phyloP scores from a whole-genome alignment of 2,113 vertebrate species.

The Crotalus viridis region DNA sequence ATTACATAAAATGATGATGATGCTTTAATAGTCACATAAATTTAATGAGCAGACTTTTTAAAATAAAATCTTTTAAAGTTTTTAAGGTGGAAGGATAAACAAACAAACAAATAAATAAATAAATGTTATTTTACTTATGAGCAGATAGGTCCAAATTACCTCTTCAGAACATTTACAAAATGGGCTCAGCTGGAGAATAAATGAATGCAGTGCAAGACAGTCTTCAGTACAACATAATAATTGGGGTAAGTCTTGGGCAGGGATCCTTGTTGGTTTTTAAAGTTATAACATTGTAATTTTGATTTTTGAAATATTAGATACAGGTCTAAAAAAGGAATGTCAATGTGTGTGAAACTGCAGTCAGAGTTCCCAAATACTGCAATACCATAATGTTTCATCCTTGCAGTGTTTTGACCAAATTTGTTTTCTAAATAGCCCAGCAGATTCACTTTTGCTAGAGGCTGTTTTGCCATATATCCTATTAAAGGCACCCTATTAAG shows the following conservation, averaged over 20 bases:
- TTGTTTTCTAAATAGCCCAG: conserved; percentile 63
- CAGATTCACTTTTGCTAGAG: conserved; percentile 56
- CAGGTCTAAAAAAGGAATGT: conserved; percentile 28
- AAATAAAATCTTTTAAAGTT: not conserved
- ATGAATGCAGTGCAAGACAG: not conserved
- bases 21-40: not conserved
- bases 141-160: not conserved
- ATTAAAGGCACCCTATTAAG: conserved; percentile 64
- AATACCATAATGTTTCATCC: conserved; percentile 50
- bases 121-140: not conserved
- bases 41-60: not conserved
- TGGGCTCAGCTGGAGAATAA: not conserved
- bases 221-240: not conserved
- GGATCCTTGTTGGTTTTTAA: not conserved
- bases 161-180: not conserved
- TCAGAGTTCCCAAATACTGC: conserved; percentile 36
- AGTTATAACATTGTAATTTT: not conserved
- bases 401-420: conserved; percentile 63
- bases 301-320: not conserved
- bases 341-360: conserved; percentile 57
- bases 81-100: not conserved
- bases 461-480: conserved; percentile 71
- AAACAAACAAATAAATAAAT: not conserved
- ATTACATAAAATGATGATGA: not conserved
- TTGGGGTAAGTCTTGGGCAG: not conserved